Evolutionary conservation across 1,140 invertebrate genomes (phyloP), one percentile per base, ranked within the genome.

Genomic region (Bombus waltoni): DNA sequence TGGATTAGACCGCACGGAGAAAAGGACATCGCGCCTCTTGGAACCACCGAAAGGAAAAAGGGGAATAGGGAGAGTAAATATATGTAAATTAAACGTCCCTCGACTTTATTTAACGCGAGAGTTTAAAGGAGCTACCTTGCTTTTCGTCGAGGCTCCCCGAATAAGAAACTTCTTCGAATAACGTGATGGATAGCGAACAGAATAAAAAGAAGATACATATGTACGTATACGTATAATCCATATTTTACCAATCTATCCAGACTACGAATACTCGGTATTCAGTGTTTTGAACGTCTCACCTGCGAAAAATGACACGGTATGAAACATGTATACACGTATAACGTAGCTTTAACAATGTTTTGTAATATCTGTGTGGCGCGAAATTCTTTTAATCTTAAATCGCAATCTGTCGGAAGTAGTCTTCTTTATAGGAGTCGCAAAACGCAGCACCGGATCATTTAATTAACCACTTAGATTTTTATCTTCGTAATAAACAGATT

Each of bases 41-140:
- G 10, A 38, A 25, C 35, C 25, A 47, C 18, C 22, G 40, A n/a
- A 57, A 65, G 32, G 70, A 40, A 38, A 32, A 66, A 83, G 44
- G 44, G 76, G 68, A 38, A 65, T 22, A 44, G 44, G 5, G 25
- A 35, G 79, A 80, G 87, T 84, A 90, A 91, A 90, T 91, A 86
- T 92, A 92, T 92, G 91, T 88, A 92, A 92, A 92, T 92, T 91
- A 91, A 92, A 92, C 84, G 91, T 92, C 86, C 87, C 81, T 77
- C 87, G 91, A 92, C 91, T 92, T 92, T 92, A 92, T 92, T 91
- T 92, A 92, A 87, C 83, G 83, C 87, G 83, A 84, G 89, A 92
- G 85, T 91, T 92, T 92, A 88, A 92, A 89, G 75, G 66, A 89
- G 81, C 85, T 89, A 74, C 86, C 88, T 87, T 25, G 85, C 71